Conservation (phyloP, 2,113 vertebrate species). For the Alethe castanea region DNA sequence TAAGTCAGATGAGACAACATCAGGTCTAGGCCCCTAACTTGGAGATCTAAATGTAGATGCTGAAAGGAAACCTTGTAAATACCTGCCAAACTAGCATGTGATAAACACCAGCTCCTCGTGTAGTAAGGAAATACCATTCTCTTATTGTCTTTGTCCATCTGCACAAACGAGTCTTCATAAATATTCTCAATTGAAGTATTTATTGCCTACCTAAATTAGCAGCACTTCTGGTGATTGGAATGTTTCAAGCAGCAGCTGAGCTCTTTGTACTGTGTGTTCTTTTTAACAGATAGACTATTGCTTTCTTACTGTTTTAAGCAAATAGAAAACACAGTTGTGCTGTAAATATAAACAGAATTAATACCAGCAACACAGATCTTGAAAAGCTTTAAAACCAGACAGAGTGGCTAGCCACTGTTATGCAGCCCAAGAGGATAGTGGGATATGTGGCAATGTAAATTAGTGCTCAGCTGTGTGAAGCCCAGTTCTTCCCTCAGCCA, state of each 20-base stretch:
- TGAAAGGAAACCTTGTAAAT: neutral
- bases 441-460: neutral
- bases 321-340: neutral
- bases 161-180: conserved; percentile 32
- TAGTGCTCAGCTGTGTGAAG: neutral
- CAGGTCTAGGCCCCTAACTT: neutral
- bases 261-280: neutral
- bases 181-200: conserved; percentile 28
- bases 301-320: neutral
- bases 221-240: conserved; percentile 3
- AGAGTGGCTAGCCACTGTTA: neutral
- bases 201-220: conserved; percentile 18
- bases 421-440: neutral
- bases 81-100: neutral
- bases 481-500: neutral
- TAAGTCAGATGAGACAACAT: neutral
- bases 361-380: neutral
- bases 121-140: neutral
- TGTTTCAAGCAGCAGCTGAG: conserved; percentile 27
- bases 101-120: neutral
- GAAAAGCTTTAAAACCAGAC: neutral
- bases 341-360: conserved; percentile 27
- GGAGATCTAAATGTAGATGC: neutral
- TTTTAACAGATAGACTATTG: neutral
- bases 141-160: conserved; percentile 7